A percentile compares a stretch with the other conserved stretches of the same genome.
phyloP scores from a whole-genome alignment of 2,797 vertebrate genomes.

The Eulemur mongoz region DNA sequence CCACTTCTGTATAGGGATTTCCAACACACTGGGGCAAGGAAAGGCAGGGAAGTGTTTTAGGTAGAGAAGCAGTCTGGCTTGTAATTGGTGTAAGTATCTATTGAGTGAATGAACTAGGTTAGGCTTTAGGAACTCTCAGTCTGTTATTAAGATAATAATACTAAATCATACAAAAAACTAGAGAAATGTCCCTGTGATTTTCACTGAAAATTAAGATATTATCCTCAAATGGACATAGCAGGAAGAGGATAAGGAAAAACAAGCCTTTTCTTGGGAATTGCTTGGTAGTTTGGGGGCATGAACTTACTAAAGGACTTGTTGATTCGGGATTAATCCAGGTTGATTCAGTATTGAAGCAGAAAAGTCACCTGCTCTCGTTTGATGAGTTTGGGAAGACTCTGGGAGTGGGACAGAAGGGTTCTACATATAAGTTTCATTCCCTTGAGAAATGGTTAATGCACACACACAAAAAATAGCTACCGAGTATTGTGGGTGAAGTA shows the following conservation, averaged over 20 bases:
- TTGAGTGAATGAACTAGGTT: background rate
- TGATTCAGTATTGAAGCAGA: slow-evolving; percentile 31
- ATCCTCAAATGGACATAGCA: background rate
- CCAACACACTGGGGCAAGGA: background rate
- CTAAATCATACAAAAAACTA: slow-evolving; percentile 19
- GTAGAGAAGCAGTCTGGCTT: background rate
- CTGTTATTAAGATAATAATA: background rate
- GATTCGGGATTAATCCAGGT: slow-evolving; percentile 19
- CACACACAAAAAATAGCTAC: background rate
- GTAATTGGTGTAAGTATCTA: background rate
- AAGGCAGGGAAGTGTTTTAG: background rate
- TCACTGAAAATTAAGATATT: slow-evolving; percentile 25
- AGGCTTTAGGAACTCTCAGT: background rate
- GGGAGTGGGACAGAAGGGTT: background rate
- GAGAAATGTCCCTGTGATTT: slow-evolving; percentile 10
- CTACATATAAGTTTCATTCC: background rate
- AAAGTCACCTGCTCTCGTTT: background rate
- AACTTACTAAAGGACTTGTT: background rate
- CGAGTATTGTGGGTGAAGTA: background rate
- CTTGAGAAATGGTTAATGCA: slow-evolving; percentile 21
- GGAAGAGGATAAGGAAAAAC: background rate
- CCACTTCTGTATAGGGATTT: background rate
- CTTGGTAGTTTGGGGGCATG: background rate
- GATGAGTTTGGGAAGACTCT: slow-evolving; percentile 14
- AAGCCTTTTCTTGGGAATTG: slow-evolving; percentile 24